Base-by-base conservation (phyloP, 2,113 vertebrate genomes). In the Tetrax tetrax region DNA sequence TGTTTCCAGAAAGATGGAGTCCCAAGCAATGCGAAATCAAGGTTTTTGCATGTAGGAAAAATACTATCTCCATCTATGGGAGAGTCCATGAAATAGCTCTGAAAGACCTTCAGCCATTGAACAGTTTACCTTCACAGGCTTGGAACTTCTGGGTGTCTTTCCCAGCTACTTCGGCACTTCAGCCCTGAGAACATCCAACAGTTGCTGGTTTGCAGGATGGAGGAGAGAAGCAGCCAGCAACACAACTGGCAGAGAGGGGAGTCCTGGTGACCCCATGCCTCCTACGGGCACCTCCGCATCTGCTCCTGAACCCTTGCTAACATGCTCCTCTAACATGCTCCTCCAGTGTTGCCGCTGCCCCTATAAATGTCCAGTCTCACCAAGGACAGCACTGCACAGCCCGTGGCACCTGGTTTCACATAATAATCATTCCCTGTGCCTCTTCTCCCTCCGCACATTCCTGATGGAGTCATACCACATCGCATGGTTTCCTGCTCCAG, bases 21-120 rank as follows among this genome's bases (percentile, higher is more conserved):
- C 51, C 56, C 65, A 88, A 69, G 43, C 23, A 50, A 24, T 1
- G 3, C 14, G 48, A 92, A 84, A 87, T 7, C 12, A 60, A 86
- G 10, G 24, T 0, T 12, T 70, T 56, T n/a, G 21, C 43, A 15
- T 5, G 56, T 41, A 82, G 59, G 54, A 90, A 79, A 90, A 94
- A 64, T 96, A 9, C 79, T 78, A n/a, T 45, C 88, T 72, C 80
- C 96, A 89, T 82, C 86, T 93, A 82, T 69, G 92, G 90, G 94
- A 94, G 61, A 84, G 64, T 25, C 89, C 57, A 29, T 84, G 92
- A 64, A 95, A 93, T 37, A 95, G 69, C 94, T 91, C 54, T 10
- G 84, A 28, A 82, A 80, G 81, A 47, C 87, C 75, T 77, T 61
- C 56, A 24, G 6, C 48, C 71, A 35, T 35, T 6, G 27, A 76